Conservation (phyloP, 2,888 invertebrate species). For the Drosophila affinis region DNA sequence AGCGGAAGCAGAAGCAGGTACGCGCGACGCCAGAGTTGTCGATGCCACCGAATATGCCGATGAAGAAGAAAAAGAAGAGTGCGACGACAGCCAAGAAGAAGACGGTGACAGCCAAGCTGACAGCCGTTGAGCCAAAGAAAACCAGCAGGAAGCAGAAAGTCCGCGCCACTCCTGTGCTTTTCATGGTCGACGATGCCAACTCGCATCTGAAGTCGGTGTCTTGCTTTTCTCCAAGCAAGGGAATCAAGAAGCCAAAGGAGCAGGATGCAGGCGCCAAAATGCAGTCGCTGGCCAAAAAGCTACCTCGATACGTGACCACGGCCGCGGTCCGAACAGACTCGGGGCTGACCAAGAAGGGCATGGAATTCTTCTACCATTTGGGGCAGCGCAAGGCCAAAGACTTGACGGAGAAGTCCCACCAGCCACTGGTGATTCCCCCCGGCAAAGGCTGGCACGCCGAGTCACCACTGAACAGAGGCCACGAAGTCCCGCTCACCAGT, state of each 20-base stretch:
- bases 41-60: background rate
- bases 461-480: no score
- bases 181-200: constrained; percentile 12
- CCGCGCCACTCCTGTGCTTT: constrained; percentile 22
- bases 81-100: background rate
- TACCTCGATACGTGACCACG: background rate
- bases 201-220: background rate
- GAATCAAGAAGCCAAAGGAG: background rate
- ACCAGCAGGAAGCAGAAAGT: background rate
- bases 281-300: background rate
- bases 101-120: background rate
- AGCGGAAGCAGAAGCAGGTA: background rate
- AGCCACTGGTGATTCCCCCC: background rate
- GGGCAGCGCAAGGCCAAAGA: constrained; percentile 3
- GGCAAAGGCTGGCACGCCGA: background rate
- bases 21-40: background rate
- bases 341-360: background rate
- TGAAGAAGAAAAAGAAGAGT: background rate
- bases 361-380: constrained; percentile 41
- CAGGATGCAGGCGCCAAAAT: background rate
- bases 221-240: background rate
- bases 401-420: background rate
- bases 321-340: background rate
- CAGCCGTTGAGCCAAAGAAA: background rate
- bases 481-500: constrained; percentile 43